Conservation (phyloP, 2,113 vertebrate species). For the Anser brachyrhynchus region DNA sequence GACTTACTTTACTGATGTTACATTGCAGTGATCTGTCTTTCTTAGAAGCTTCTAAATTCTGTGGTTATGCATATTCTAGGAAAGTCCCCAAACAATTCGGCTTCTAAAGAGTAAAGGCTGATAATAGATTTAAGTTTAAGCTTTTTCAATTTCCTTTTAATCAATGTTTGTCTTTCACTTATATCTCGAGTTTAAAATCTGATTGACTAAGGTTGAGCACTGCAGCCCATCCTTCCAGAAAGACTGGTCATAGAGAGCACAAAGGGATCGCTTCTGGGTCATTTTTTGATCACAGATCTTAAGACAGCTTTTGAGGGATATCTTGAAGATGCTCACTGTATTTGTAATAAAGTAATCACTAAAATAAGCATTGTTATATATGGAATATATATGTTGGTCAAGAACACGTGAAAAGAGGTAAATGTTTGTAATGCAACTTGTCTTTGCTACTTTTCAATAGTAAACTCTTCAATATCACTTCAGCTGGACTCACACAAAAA, state of each 20-base stretch:
- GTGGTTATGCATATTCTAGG: background rate
- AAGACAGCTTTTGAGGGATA: background rate
- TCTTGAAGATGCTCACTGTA: background rate
- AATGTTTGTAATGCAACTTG: background rate
- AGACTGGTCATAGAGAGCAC: background rate
- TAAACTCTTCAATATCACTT: background rate
- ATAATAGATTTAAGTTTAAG: background rate
- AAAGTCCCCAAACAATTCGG: background rate
- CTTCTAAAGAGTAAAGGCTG: background rate
- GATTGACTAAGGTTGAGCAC: background rate
- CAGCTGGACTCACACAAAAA: background rate
- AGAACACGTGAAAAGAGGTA: background rate
- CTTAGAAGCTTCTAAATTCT: background rate
- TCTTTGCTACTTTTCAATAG: background rate
- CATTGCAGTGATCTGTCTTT: rapidly evolving
- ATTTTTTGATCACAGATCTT: background rate
- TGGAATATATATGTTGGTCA: background rate
- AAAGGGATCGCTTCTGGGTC: background rate
- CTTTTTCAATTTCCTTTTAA: background rate
- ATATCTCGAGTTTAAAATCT: background rate
- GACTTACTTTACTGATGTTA: background rate
- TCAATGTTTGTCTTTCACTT: background rate
- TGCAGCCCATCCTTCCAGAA: background rate
- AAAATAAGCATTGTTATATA: background rate
- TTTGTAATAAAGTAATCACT: background rate